Conservation (phyloP, 2,113 vertebrate genomes). For the Todiramphus chloris region DNA sequence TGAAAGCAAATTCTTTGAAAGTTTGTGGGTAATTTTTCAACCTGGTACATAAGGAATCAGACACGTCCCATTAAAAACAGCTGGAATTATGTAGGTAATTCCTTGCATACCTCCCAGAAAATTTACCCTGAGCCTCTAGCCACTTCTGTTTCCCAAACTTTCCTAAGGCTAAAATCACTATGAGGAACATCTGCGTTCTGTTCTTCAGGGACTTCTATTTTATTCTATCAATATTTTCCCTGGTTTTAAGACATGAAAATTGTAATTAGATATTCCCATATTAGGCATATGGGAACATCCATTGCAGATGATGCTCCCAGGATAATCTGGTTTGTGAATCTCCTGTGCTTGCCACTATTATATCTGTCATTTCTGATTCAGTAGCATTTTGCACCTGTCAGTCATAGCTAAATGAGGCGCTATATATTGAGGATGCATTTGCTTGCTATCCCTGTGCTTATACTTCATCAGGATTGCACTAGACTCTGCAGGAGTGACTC, state of each 20-base stretch:
- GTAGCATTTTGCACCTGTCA: conserved; percentile 39
- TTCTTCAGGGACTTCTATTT: conserved; percentile 43
- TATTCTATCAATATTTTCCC: conserved; percentile 53
- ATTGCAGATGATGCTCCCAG: conserved; percentile 9
- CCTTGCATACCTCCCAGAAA: conserved; percentile 13
- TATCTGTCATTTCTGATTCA: conserved; percentile 34
- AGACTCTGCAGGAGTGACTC: background rate
- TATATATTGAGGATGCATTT: background rate
- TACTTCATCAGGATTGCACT: background rate
- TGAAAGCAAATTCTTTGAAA: conserved; percentile 16
- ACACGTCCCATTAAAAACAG: conserved; percentile 20
- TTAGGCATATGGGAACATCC: conserved; percentile 18
- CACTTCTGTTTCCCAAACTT: conserved; percentile 47
- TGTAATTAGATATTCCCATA: conserved; percentile 38
- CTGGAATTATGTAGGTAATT: conserved; percentile 39
- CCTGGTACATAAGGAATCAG: background rate
- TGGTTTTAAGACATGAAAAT: conserved; percentile 36
- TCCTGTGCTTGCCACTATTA: conserved; percentile 6
- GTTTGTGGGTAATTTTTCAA: conserved; percentile 1
- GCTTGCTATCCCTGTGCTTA: background rate
- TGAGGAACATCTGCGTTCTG: conserved; percentile 43
- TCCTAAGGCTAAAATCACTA: conserved; percentile 51
- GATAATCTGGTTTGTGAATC: conserved; percentile 18
- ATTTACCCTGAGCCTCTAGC: conserved; percentile 23
- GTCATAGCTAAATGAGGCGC: background rate